phyloP scores from a whole-genome alignment of 2,113 vertebrate genomes.

The Naja naja region DNA sequence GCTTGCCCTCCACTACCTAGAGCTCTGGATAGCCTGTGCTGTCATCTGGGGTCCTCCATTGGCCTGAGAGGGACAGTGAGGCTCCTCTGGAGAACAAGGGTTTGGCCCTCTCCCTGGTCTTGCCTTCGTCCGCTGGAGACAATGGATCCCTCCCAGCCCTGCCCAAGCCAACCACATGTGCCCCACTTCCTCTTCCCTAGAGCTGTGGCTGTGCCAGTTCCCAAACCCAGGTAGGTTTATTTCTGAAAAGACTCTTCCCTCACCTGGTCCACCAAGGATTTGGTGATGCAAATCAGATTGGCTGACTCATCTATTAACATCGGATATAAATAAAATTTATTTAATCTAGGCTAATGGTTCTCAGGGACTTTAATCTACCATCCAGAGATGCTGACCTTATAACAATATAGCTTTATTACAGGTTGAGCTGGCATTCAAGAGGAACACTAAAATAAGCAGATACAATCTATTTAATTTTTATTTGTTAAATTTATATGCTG shows the following conservation, averaged over 20 bases:
- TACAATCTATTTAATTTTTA: not conserved
- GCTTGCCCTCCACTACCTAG: no score
- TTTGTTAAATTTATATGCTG: no score
- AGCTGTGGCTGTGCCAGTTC: not conserved
- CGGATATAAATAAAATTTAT: not conserved
- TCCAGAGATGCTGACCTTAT: not conserved
- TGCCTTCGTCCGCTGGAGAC: no score
- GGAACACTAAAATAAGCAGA: not conserved
- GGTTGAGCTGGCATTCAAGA: not conserved
- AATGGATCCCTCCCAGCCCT: no score
- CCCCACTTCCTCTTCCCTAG: not conserved
- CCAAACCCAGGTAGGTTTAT: not conserved
- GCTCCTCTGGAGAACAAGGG: no score
- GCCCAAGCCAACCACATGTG: accelerated
- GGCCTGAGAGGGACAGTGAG: no score
- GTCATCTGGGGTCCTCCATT: no score
- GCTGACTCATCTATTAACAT: not conserved
- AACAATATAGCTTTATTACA: not conserved
- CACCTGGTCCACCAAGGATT: not conserved
- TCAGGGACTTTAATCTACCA: not conserved
- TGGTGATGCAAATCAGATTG: not conserved
- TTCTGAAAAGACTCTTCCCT: not conserved
- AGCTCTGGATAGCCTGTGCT: no score
- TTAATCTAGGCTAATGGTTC: not conserved
- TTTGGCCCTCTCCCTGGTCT: no score